These are phyloP conservation scores for Nerophis lumbriciformis DNA, from an alignment of 2,113 vertebrate genomes.

Conservation along the genomic window DNA sequence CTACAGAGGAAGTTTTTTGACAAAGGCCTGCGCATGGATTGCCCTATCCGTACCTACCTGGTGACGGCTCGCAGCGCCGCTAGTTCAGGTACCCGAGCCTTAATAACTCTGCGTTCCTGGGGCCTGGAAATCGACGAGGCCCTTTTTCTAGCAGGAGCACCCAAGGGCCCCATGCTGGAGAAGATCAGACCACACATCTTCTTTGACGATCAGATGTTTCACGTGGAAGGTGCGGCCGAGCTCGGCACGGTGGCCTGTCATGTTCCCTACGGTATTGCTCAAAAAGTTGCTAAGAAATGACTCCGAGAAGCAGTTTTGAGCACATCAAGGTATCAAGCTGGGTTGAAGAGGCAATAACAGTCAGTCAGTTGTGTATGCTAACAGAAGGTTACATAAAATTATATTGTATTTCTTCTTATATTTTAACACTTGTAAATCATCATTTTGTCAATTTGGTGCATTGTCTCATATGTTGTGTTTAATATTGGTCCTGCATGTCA, in stretches of 20 bases:
- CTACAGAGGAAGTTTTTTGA: slow-evolving; percentile 92
- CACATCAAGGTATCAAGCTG: neutral
- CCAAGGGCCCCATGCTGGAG: slow-evolving; percentile 88
- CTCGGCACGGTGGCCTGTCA: slow-evolving; percentile 88
- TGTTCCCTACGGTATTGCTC: slow-evolving; percentile 84
- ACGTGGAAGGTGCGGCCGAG: slow-evolving; percentile 87
- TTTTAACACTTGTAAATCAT: neutral
- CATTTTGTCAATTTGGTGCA: slow-evolving; percentile 23
- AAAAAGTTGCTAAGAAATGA: slow-evolving; percentile 60
- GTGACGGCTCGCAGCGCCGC: slow-evolving; percentile 90
- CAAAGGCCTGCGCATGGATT: slow-evolving; percentile 87
- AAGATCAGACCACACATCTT: slow-evolving; percentile 94
- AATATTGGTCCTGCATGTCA: slow-evolving; percentile 17
- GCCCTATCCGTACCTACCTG: slow-evolving; percentile 91
- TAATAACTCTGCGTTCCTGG: slow-evolving; percentile 92
- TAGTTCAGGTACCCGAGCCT: slow-evolving; percentile 86
- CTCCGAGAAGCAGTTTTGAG: neutral
- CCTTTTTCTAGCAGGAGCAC: slow-evolving; percentile 87
- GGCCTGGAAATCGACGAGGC: slow-evolving; percentile 93
- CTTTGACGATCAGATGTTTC: slow-evolving; percentile 97
- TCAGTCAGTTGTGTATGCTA: neutral
- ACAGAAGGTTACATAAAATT: too few relatives aligned
- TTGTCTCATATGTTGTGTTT: slow-evolving; percentile 12
- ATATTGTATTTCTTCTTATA: too few relatives aligned
- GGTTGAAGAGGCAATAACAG: neutral